These are phyloP conservation scores for Trogon surrucura DNA, from an alignment of 2,113 vertebrate species.

Conservation along the genomic window DNA sequence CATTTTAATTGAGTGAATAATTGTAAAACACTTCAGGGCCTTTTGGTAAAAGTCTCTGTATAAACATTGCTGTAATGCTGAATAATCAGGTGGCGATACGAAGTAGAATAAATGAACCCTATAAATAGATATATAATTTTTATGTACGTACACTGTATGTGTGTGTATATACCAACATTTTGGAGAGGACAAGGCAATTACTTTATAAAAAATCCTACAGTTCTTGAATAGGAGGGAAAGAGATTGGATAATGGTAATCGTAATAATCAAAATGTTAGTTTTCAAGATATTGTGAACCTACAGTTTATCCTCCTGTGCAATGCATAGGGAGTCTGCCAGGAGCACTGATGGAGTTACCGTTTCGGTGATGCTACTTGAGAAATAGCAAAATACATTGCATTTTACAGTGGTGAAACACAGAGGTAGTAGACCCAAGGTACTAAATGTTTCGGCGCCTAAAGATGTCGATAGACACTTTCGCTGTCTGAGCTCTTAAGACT, in stretches of 20 bases:
- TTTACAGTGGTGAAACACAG: accelerated
- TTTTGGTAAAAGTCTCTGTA: constrained; percentile 38
- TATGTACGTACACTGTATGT: neutral
- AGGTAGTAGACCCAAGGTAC: neutral
- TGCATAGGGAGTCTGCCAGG: neutral
- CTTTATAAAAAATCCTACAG: neutral
- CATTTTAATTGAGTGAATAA: constrained; percentile 66
- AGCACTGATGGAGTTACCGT: neutral
- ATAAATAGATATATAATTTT: neutral
- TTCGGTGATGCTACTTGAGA: neutral
- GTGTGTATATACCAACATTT: neutral
- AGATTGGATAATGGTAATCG: neutral
- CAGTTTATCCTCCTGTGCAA: neutral
- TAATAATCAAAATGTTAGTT: neutral
- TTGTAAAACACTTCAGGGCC: constrained; percentile 46
- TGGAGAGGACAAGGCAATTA: neutral
- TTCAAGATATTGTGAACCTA: neutral
- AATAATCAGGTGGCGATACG: constrained; percentile 6
- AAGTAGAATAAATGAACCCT: constrained; percentile 20
- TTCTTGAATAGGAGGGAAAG: neutral
- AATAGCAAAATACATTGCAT: neutral
- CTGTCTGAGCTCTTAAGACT: neutral
- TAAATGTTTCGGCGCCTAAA: neutral
- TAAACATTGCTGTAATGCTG: constrained; percentile 33
- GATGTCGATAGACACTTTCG: accelerated